Conservation (phyloP, 2,113 vertebrate species). For the Limnothrissa miodon region DNA sequence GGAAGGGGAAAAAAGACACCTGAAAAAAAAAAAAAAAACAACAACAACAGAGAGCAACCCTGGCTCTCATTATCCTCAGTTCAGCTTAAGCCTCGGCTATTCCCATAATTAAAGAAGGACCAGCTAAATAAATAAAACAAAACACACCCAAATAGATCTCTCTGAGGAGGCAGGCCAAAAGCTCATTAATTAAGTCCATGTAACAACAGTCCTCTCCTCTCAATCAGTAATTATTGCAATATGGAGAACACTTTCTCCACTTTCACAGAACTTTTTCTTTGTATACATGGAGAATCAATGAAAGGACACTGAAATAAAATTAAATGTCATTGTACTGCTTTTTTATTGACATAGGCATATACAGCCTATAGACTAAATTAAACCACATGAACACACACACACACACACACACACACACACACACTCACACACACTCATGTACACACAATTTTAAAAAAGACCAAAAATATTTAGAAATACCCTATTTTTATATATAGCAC, state of each 20-base stretch:
- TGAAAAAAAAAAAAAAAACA: no score
- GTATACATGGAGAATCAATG: not conserved
- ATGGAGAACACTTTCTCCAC: not conserved
- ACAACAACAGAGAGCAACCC: conserved; percentile 29
- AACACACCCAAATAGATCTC: not conserved
- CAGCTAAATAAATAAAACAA: conserved; percentile 22
- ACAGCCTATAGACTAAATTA: not conserved
- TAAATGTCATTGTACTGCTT: not conserved
- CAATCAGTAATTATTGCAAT: conserved; percentile 14
- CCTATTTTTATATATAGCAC: no score
- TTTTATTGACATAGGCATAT: not conserved
- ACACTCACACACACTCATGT: not conserved
- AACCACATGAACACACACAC: not conserved
- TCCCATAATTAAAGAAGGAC: conserved; percentile 43
- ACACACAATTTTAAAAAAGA: not conserved
- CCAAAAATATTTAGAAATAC: not conserved
- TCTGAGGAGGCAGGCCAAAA: conserved; percentile 8
- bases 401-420: not conserved
- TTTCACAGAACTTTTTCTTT: not conserved
- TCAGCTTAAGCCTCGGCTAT: conserved; percentile 42
- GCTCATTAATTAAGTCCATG: conserved; percentile 10
- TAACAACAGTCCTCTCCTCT: conserved; percentile 1
- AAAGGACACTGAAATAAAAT: not conserved
- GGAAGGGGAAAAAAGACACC: conserved; percentile 15
- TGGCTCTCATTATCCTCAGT: conserved; percentile 50